phyloP scores from a whole-genome alignment of 2,113 vertebrate species.

The Emydocephalus ijimae region DNA sequence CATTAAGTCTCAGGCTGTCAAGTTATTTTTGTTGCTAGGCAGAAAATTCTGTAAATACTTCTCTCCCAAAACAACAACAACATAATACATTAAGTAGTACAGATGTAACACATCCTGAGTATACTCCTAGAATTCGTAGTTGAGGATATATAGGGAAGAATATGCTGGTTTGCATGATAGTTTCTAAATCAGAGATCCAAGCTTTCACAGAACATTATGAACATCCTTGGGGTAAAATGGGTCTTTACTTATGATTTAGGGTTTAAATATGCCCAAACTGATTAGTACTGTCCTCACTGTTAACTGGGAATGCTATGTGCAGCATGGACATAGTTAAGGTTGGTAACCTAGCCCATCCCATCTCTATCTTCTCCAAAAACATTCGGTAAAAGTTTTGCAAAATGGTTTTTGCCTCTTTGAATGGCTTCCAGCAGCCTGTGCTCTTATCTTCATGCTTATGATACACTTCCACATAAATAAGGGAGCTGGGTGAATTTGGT shows the following conservation, averaged over 20 bases:
- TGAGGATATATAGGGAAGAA: background rate
- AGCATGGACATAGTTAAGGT: background rate
- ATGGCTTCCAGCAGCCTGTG: background rate
- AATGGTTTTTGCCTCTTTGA: background rate
- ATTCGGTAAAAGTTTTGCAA: background rate
- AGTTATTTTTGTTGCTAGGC: background rate
- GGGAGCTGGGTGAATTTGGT: background rate
- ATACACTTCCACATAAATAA: background rate
- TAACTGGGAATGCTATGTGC: background rate
- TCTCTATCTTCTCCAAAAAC: background rate
- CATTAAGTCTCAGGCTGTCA: background rate
- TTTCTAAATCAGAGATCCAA: background rate
- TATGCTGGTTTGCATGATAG: background rate
- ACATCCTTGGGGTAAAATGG: background rate
- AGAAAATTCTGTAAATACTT: background rate
- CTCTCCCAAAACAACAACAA: background rate
- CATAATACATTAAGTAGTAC: background rate
- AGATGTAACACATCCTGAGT: background rate
- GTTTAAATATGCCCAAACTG: background rate
- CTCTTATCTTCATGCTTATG: background rate
- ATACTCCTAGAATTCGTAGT: background rate
- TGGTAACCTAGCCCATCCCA: background rate
- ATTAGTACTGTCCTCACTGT: background rate
- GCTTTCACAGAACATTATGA: background rate
- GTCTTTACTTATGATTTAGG: background rate